Conservation (phyloP, 2,888 invertebrate genomes). For the Tortricodes alternella region DNA sequence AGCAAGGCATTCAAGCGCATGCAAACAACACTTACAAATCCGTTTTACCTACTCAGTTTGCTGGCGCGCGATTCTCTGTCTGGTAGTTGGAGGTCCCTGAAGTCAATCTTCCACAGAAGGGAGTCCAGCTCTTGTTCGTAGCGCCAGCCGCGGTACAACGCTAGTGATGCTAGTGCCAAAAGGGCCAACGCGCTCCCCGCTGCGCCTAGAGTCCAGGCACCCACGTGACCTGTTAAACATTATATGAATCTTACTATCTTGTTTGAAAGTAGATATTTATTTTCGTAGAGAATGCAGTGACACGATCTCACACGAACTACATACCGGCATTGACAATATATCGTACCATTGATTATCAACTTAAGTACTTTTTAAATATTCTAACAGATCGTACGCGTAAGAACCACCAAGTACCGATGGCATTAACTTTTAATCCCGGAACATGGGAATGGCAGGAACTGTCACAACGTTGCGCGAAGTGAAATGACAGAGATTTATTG, state of each 20-base stretch:
- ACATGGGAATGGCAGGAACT: constrained; percentile 30
- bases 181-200: constrained; percentile 89
- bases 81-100: constrained; percentile 90
- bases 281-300: too few species aligned
- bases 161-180: constrained; percentile 87
- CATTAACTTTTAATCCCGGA: constrained; percentile 29
- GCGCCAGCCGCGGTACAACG: constrained; percentile 94
- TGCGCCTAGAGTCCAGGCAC: constrained; percentile 91
- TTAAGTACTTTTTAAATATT: constrained; percentile 5
- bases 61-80: constrained; percentile 73
- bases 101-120: constrained; percentile 96
- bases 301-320: too few species aligned
- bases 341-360: constrained; percentile 5
- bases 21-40: constrained; percentile 72
- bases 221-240: constrained; percentile 87
- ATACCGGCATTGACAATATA: too few species aligned
- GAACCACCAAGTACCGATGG: constrained; percentile 10
- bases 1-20: constrained; percentile 40
- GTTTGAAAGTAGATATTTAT: too few species aligned
- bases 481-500: constrained; percentile 32
- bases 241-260: background rate
- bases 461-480: constrained; percentile 27
- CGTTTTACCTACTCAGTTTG: constrained; percentile 82
- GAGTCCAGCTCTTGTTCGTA: constrained; percentile 97
- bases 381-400: background rate